phyloP scores from a whole-genome alignment of 1,140 invertebrate species.

The Helicoverpa armigera region DNA sequence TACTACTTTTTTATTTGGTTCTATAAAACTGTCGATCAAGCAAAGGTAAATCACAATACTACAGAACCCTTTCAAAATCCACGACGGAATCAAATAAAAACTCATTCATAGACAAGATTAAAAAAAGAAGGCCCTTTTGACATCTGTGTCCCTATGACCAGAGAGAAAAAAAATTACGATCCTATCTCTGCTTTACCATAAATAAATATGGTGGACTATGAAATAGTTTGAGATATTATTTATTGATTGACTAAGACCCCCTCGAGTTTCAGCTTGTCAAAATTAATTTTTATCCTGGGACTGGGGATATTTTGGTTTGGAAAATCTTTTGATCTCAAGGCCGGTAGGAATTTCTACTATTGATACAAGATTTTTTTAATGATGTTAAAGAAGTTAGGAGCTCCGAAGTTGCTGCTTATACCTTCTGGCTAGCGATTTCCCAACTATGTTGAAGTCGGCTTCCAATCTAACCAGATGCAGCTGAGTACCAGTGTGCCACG shows the following conservation, averaged over 20 bases:
- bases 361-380: no score
- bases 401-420: no score
- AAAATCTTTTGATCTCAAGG: background rate
- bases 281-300: constrained; percentile 4
- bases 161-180: constrained; percentile 8
- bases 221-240: constrained; percentile 24
- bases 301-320: background rate
- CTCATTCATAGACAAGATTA: constrained; percentile 20
- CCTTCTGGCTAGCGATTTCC: no score
- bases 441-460: no score
- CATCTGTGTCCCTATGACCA: constrained; percentile 22
- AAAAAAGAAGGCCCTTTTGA: constrained; percentile 9
- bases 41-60: background rate
- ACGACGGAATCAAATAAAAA: background rate
- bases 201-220: background rate
- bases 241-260: constrained; percentile 25
- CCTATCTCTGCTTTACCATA: background rate
- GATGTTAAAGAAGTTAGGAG: no score
- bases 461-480: no score
- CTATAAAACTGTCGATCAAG: no score
- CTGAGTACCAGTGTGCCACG: no score
- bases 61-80: background rate
- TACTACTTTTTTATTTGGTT: no score
- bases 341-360: no score
- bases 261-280: constrained; percentile 4